Evolutionary conservation across 2,888 invertebrate species (phyloP).

Genomic region (Drosophila crucigera): DNA sequence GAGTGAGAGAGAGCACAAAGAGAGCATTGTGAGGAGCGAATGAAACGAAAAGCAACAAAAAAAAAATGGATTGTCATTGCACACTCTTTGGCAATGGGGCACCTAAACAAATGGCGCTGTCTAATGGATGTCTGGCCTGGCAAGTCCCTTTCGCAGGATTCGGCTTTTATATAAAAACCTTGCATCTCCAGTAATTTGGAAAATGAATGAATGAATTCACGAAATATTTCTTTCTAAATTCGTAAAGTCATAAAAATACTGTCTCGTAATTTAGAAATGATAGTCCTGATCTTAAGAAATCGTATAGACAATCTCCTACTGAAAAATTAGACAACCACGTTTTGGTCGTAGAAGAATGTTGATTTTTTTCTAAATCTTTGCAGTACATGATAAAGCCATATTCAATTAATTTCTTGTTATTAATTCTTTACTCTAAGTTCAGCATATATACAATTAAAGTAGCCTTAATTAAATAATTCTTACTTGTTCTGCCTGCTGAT

Average conservation of each 20-base stretch:
- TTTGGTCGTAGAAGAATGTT: not conserved
- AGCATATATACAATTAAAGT: not conserved
- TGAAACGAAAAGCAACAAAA: not conserved
- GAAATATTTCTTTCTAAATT: not conserved
- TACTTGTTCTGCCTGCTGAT: not conserved
- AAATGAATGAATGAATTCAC: not conserved
- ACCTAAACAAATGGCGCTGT: slow-evolving; percentile 52
- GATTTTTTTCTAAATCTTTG: not conserved
- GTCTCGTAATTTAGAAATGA: not conserved
- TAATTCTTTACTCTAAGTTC: not conserved
- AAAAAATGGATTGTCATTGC: slow-evolving; percentile 47
- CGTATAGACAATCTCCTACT: not conserved
- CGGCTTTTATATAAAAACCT: not conserved
- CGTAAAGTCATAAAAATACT: rapidly evolving
- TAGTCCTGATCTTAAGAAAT: not conserved
- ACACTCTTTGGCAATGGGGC: slow-evolving; percentile 28
- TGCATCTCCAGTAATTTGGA: not conserved
- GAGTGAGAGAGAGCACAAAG: slow-evolving; percentile 1
- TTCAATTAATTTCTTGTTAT: not conserved
- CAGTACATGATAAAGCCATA: not conserved
- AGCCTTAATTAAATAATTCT: not conserved
- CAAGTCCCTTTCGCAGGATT: slow-evolving; percentile 10
- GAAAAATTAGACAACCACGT: not conserved
- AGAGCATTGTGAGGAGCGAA: not conserved
- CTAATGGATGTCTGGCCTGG: slow-evolving; percentile 56